Evolutionary conservation across 2,888 invertebrate species (phyloP), one percentile per base, ranked within the genome.

Genomic region (Dioctria linearis): DNA sequence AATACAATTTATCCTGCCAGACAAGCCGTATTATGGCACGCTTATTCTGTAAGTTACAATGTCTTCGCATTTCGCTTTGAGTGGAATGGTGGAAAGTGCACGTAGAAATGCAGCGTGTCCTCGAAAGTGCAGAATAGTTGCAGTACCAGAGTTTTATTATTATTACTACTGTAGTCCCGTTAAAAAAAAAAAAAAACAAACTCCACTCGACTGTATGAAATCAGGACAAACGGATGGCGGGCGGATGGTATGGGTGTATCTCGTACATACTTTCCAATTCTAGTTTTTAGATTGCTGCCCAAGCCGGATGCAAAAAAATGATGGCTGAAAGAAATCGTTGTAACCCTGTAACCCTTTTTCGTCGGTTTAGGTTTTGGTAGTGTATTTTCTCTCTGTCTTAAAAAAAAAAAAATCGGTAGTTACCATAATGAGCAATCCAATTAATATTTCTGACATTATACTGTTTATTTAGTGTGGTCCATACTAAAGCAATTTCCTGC

Each of bases 1-100:
- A 76, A 76, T 76, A 63, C 76, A 76, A 76, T 76, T 76, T 76
- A 76, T 76, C 63, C 76, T 63, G 76, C 63, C 63, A 76, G 76
- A 63, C 76, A 63, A 63, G 13, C 63, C 46, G 25, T 76, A 76
- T 76, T 76, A 76, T 49, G 46, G 76, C 63, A 49, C 76, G 76
- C 43, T 76, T 76, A 76, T 76, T 4, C 13, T 63, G 76, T 76
- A 49, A 76, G 37, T 76, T 76, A 76, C 76, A 76, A 76, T 63
- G 49, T 76, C 76, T 76, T 76, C 76, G 25, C 13, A 2, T 25
- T 25, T 25, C 39, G 76, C 76, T 63, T 57, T 37, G 39, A 57
- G 76, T 49, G 8, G 42, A 43, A 42, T 13, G 46, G 49, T 76
- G 46, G 76, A 37, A 40, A 76, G 39, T 63, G 63, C 76, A 76